Evolutionary conservation across 2,888 invertebrate species (phyloP), one percentile per base, ranked within the genome.

Genomic region (Cephus nigrinus): DNA sequence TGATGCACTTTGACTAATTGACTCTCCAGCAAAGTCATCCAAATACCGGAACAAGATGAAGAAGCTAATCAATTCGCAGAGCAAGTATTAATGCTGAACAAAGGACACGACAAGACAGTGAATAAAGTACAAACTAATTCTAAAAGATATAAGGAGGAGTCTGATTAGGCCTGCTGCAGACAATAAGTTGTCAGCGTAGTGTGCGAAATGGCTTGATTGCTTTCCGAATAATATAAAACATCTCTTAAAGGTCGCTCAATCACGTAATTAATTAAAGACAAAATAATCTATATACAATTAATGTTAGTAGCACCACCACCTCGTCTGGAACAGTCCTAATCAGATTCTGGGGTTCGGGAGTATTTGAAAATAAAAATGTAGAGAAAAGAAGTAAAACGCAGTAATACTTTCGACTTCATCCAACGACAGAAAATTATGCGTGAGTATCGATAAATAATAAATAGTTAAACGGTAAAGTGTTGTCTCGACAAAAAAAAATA

Each of bases 321-420:
- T 86, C 83, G 90, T 91, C 92, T 92, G 92, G 92, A 92, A 92
- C 92, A 92, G 90, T 91, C 91, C 92, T 91, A 92, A 92, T 92
- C 91, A 91, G 91, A 91, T 90, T 90, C 85, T 86, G 86, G 84
- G 88, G 86, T 82, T 88, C 81, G 82, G 84, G 90, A 85, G 84
- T 83, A 83, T 82, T 79, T 85, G 82, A 82, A 80, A 79, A 77
- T 4, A 80, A 89, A 89, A 90, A 90, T 86, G 88, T 30, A 71
- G 12, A 71, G 1, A 71, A 74, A 30, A 74, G 30, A 74, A 33
- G 35, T 32, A 74, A 34, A 34, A 34, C 74, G 74, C 55, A 55
- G 55, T 23, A 55, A 55, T 23, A 55, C 55, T 55, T 55, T 55
- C 2, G 55, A 55, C 55, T 23, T 55, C 55, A 2, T 55, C 9